Evolutionary conservation across 1,140 invertebrate species (phyloP).

Genomic region (Brachionus plicatilis): DNA sequence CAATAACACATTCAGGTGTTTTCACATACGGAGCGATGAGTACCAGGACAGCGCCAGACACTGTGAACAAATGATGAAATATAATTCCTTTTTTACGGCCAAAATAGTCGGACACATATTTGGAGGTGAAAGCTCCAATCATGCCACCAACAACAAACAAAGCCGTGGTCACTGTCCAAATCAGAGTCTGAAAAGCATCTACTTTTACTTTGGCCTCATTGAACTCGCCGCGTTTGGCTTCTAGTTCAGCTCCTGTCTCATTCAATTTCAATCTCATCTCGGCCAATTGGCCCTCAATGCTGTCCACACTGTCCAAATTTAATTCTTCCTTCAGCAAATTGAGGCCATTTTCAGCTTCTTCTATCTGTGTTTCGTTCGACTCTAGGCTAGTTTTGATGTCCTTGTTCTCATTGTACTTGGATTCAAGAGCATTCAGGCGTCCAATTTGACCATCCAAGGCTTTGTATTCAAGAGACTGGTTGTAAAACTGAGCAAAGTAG

Average conservation of each 20-base stretch:
- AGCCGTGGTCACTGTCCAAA: constrained; percentile 30
- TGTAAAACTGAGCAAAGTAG: constrained; percentile 8
- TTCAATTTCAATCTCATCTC: not conserved
- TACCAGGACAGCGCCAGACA: not conserved
- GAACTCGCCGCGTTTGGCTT: not conserved
- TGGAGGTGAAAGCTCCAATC: constrained; percentile 23
- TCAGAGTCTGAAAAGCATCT: not conserved
- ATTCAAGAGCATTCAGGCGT: not conserved
- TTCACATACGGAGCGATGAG: constrained; percentile 8
- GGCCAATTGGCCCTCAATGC: not conserved
- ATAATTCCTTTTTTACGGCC: constrained; percentile 32
- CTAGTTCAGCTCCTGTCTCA: not conserved
- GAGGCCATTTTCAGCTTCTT: not conserved
- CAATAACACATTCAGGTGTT: constrained; percentile 30
- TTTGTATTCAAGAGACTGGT: not conserved
- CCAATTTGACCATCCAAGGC: not conserved
- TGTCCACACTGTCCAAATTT: not conserved
- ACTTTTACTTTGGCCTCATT: not conserved
- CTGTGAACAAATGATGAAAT: constrained; percentile 26
- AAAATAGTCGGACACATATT: constrained; percentile 16
- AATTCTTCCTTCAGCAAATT: not conserved
- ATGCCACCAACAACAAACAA: constrained; percentile 39
- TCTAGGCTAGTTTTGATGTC: not conserved
- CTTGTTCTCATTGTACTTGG: not conserved
- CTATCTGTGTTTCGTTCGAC: not conserved